Base-by-base conservation (phyloP, 2,888 invertebrate species). In the Girardia tigrina region DNA sequence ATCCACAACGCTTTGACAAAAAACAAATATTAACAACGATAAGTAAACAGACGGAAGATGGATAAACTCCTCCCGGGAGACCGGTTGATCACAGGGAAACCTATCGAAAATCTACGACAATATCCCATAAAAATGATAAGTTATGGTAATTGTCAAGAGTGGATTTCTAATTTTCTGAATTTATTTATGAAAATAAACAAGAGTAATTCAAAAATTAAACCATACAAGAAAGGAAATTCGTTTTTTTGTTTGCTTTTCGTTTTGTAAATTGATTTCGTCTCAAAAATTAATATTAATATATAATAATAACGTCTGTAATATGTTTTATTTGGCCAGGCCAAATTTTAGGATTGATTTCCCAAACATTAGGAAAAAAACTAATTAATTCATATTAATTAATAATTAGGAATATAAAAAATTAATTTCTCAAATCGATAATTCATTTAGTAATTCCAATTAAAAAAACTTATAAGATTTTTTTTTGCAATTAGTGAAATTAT, bases 91-190 rank as follows among this genome's bases (percentile, higher is more conserved):
- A n/a, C 8, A n/a, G 56, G 23, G 56, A 16, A 56, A 56, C n/a
- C 56, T 56, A 56, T 56, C 56, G 56, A 56, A 56, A 56, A 56
- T 56, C 56, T 56, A 56, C 56, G n/a, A 56, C 56, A 56, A 56
- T 56, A 56, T 56, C 56, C 56, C 56, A 56, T 56, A 56, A 56
- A 56, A 56, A 36, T 36, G 56, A 56, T 56, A 56, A 56, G 56
- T 56, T 56, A 56, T 56, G 56, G 56, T 56, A 56, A 56, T 56
- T 56, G 56, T 56, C 8, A 56, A n/a, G 56, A 4, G 56, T 56
- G n/a, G 56, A 56, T 56, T 56, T 56, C n/a, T n/a, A 4, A 56
- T 56, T 56, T 56, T n/a, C 4, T 56, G 56, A n/a, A 56, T 56
- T 56, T 16, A 56, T 56, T 56, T 56, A 56, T n/a, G 23, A 8